phyloP scores from a whole-genome alignment of 2,113 vertebrate species.

The Cranoglanis bouderius region DNA sequence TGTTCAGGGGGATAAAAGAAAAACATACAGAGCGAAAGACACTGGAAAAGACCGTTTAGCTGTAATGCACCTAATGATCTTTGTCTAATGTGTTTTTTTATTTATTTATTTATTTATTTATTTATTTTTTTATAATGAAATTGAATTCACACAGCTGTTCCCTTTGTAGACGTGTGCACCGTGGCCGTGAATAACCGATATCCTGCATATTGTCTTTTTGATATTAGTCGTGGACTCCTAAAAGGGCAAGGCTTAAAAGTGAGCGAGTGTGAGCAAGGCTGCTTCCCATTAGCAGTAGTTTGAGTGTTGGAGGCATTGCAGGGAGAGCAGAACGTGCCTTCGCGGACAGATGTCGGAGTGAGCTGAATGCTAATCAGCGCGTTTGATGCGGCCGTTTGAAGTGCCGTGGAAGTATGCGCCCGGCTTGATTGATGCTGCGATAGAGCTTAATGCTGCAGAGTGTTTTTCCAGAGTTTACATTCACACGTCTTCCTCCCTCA shows the following conservation, averaged over 20 bases:
- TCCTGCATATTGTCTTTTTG: slow-evolving; percentile 43
- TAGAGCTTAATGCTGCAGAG: slow-evolving; percentile 51
- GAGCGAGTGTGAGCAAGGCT: slow-evolving; percentile 47
- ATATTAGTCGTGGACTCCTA: slow-evolving; percentile 41
- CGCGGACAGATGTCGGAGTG: slow-evolving; percentile 50
- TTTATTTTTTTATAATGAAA: too few relatives aligned
- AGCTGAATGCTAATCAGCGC: slow-evolving; percentile 58
- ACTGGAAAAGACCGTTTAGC: slow-evolving; percentile 8
- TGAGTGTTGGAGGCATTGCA: slow-evolving; percentile 32
- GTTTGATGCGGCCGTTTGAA: slow-evolving; percentile 62
- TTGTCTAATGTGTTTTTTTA: slow-evolving; percentile 8
- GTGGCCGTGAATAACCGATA: not conserved
- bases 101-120: too few relatives aligned
- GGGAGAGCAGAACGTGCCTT: slow-evolving; percentile 53
- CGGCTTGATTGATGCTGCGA: slow-evolving; percentile 53
- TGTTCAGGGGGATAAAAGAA: not conserved
- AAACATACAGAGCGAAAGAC: not conserved
- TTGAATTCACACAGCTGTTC: not conserved
- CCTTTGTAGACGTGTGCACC: not conserved
- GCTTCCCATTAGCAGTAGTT: slow-evolving; percentile 63
- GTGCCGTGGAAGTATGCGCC: slow-evolving; percentile 52
- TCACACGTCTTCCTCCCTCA: slow-evolving; percentile 42
- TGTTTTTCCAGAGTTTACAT: slow-evolving; percentile 57
- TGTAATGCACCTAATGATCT: slow-evolving; percentile 42
- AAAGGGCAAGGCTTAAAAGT: not conserved